Evolutionary conservation across 2,113 vertebrate genomes (phyloP), one percentile per base, ranked within the genome.

Genomic region (Tyto alba): DNA sequence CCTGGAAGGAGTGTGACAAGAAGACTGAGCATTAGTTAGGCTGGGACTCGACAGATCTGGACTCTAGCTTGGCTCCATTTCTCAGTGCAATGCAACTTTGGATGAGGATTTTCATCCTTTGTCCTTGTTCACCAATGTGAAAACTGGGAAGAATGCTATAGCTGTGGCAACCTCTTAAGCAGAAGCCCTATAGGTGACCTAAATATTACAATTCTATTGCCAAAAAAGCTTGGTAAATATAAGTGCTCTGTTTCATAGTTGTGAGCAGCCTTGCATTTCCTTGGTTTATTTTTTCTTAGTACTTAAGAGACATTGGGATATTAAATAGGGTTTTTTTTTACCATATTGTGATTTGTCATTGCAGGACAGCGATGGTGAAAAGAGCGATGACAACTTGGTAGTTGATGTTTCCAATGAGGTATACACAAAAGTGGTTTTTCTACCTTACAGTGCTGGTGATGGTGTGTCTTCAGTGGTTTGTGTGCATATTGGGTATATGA

Each of bases 351-450:
- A 56, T 89, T 96, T 98, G 72, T 97, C 62, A 20, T 77, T 98
- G 62, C 96, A 99, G 98, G 98, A 99, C 95, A 99, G 98, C 0
- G 98, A 99, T 89, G 98, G 98, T 36, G 98, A 99, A 90, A 99
- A 99, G 94, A 99, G 98, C 1, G 98, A 99, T 72, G 98, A 99
- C 95, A 99, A 99, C 97, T 97, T 99, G 91, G 98, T 99, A 73
- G 98, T 99, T 88, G 98, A 99, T 45, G 98, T 99, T 97, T 99
- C 98, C 93, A 99, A 99, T 96, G 98, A 99, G 98, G 98, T 99
- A 97, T n/a, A 82, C 81, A 32, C 15, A 72, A 2, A 32, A 15
- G 14, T 79, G 15, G 1, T 64, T 95, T 81, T 64, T 79, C 8
- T 60, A 4, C 34, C 10, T 83, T 90, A 41, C 5, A 21, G 14